Evolutionary conservation across 1,140 invertebrate genomes (phyloP).

Genomic region (Drosophila rhopaloa): DNA sequence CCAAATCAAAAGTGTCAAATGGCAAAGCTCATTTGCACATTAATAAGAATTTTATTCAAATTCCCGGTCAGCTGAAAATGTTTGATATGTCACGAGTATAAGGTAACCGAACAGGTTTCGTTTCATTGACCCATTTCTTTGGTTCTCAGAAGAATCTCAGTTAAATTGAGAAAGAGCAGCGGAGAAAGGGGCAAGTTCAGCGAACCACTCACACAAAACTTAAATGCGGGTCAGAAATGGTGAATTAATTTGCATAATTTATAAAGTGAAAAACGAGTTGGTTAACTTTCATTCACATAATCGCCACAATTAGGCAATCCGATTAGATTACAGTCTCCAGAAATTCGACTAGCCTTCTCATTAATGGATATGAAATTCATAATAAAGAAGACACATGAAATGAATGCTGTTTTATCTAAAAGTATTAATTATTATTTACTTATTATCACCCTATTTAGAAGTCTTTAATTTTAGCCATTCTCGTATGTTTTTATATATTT

Average conservation of each 20-base stretch:
- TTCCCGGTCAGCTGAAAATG: slow-evolving; percentile 16
- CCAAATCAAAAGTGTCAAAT: slow-evolving; percentile 74
- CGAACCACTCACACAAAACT: slow-evolving; percentile 52
- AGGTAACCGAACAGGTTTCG: slow-evolving; percentile 39
- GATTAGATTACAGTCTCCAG: slow-evolving; percentile 16
- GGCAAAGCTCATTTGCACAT: slow-evolving; percentile 70
- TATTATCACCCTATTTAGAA: no score
- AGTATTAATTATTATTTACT: no score
- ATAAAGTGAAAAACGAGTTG: slow-evolving; percentile 41
- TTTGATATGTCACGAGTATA: not conserved
- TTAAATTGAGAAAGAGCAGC: not conserved
- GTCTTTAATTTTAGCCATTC: no score
- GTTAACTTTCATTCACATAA: slow-evolving; percentile 45
- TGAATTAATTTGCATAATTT: slow-evolving; percentile 72
- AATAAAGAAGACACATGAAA: no score
- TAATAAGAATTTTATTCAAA: slow-evolving; percentile 78
- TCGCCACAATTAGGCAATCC: slow-evolving; percentile 54
- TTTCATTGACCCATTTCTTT: slow-evolving; percentile 65
- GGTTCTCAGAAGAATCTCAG: slow-evolving; percentile 7
- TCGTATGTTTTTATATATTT: no score
- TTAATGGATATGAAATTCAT: no score
- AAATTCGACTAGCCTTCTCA: not conserved
- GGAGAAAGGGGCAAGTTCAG: slow-evolving; percentile 50
- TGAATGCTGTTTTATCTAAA: no score
- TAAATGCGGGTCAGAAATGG: slow-evolving; percentile 67